These are phyloP conservation scores for Myxocyprinus asiaticus DNA, from an alignment of 2,113 vertebrate genomes.

Conservation along the genomic window DNA sequence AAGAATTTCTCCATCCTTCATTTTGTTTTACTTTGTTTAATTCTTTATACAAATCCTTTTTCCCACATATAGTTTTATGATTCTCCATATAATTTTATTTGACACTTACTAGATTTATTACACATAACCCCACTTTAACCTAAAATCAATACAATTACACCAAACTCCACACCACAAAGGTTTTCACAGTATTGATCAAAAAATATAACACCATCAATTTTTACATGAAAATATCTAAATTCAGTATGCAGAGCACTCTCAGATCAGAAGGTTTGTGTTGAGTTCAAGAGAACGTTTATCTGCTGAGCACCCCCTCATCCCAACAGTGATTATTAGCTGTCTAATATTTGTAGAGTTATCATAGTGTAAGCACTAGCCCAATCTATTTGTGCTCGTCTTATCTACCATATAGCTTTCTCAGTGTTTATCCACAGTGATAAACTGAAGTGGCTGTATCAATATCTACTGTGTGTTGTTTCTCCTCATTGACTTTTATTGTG, in stretches of 20 bases:
- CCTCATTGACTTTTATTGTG: conserved; percentile 72
- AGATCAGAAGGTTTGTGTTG: background rate
- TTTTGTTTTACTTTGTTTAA: background rate
- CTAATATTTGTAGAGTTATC: conserved; percentile 56
- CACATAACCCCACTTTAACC: background rate
- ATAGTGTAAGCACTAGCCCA: conserved; percentile 53
- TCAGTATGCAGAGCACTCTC: background rate
- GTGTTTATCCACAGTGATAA: conserved; percentile 65
- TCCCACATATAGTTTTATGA: background rate
- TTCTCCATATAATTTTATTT: background rate
- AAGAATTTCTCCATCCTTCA: no score
- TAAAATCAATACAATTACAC: conserved; percentile 1
- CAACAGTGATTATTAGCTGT: conserved; percentile 50
- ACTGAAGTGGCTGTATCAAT: conserved; percentile 60
- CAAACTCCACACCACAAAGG: background rate
- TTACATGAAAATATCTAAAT: background rate
- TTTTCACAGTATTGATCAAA: conserved; percentile 13
- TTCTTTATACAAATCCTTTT: background rate
- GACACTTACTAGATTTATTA: background rate
- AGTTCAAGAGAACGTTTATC: background rate
- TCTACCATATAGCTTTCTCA: conserved; percentile 55
- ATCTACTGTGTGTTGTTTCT: conserved; percentile 66
- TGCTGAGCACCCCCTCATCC: background rate
- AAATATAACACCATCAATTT: conserved; percentile 9
- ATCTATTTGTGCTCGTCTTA: conserved; percentile 59